These are phyloP conservation scores for Pararge aegeria DNA, from an alignment of 1,140 invertebrate genomes.

Conservation along the genomic window DNA sequence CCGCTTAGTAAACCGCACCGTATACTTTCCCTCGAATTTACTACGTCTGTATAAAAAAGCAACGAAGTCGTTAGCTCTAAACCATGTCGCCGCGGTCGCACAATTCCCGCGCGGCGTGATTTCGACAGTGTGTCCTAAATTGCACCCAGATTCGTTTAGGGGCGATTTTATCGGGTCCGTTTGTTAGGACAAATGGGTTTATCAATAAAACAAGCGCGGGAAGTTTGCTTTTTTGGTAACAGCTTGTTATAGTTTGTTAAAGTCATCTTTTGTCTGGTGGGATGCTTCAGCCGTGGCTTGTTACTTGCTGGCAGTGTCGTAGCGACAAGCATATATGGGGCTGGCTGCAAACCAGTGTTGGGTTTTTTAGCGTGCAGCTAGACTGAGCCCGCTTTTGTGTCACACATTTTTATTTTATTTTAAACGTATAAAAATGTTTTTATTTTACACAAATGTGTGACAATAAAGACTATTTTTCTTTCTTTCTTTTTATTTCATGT, in stretches of 20 bases:
- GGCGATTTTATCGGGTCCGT: conserved; percentile 12
- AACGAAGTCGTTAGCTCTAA: conserved; percentile 8
- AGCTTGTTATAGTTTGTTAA: too few species aligned
- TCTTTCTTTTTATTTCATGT: too few species aligned
- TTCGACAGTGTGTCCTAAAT: conserved; percentile 9
- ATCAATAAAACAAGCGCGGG: conserved; percentile 8
- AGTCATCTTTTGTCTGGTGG: not conserved
- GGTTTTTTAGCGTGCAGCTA: too few species aligned
- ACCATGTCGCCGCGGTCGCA: conserved; percentile 10
- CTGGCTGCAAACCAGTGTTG: too few species aligned
- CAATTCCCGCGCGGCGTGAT: conserved; percentile 3
- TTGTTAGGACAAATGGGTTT: conserved; percentile 9
- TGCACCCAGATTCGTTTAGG: conserved; percentile 12
- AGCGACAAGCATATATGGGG: too few species aligned
- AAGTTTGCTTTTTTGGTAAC: not conserved
- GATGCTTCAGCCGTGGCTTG: too few species aligned
- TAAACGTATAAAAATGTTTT: too few species aligned
- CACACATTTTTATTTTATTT: too few species aligned
- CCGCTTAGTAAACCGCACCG: not conserved
- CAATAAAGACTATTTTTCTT: too few species aligned
- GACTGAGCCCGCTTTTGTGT: too few species aligned
- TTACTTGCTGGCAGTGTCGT: too few species aligned
- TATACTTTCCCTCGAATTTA: conserved; percentile 1
- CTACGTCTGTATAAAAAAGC: conserved; percentile 7
- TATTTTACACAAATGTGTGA: too few species aligned